phyloP scores from a whole-genome alignment of 2,888 invertebrate species.

The Macaria notata region DNA sequence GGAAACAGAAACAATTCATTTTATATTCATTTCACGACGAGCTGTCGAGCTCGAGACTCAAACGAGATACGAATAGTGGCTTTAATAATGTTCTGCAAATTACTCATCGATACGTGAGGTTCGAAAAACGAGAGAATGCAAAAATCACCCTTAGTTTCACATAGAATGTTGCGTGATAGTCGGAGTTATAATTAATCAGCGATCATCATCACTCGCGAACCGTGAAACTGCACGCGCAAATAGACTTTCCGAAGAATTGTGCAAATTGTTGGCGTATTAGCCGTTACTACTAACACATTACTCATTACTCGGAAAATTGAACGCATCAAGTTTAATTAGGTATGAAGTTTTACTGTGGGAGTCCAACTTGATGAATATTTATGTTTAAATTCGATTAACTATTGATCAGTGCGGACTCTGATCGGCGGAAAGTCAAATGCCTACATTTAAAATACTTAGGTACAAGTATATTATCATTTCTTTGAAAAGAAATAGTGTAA shows the following conservation, averaged over 20 bases:
- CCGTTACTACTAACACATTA: conserved; percentile 23
- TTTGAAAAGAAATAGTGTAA: too few relatives aligned
- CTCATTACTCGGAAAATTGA: conserved; percentile 30
- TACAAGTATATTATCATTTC: too few relatives aligned
- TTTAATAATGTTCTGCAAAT: too few relatives aligned
- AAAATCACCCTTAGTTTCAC: too few relatives aligned
- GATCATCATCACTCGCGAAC: conserved; percentile 25
- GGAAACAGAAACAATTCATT: conserved; percentile 35
- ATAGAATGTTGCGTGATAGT: neutral
- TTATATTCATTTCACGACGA: neutral
- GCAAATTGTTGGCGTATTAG: conserved; percentile 20
- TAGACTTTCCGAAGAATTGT: conserved; percentile 27
- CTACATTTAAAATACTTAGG: too few relatives aligned
- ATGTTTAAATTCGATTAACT: neutral
- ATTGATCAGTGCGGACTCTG: neutral
- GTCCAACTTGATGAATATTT: conserved; percentile 6
- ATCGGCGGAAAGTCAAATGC: too few relatives aligned
- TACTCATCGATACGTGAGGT: too few relatives aligned
- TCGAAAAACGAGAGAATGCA: too few relatives aligned
- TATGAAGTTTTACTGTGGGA: conserved; percentile 14
- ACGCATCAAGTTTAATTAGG: conserved; percentile 18
- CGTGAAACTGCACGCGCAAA: conserved; percentile 33
- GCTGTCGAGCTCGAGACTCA: too few relatives aligned
- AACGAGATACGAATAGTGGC: too few relatives aligned
- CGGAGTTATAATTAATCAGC: conserved; percentile 15